phyloP scores from a whole-genome alignment of 1,140 invertebrate genomes.

The Gonioctena quinquepunctata region DNA sequence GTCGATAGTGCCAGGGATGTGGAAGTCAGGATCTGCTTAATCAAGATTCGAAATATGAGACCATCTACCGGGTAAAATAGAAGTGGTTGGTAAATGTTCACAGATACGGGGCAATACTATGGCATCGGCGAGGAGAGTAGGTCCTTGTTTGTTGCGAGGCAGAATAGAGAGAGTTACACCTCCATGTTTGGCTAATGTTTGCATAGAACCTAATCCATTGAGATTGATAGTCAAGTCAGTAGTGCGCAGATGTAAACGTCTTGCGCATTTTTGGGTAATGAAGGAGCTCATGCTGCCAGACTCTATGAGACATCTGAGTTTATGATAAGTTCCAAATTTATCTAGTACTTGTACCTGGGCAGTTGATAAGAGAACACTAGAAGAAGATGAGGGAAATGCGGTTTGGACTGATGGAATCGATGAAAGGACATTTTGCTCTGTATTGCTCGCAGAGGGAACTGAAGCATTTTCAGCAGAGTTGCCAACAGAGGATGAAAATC shows the following conservation, averaged over 20 bases:
- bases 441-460: no score
- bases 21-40: conserved; percentile 13
- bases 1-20: not conserved
- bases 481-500: no score
- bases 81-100: not conserved
- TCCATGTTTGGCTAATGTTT: no score
- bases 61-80: not conserved
- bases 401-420: no score
- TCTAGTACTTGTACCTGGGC: conserved; percentile 11
- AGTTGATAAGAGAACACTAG: conserved; percentile 29
- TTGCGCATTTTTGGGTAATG: no score
- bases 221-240: no score
- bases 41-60: not conserved
- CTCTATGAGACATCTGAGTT: conserved; percentile 17
- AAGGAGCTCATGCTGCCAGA: no score
- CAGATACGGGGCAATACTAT: not conserved
- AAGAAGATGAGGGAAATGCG: no score
- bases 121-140: not conserved
- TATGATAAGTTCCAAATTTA: not conserved
- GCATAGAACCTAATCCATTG: no score
- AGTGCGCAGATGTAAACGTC: no score
- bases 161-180: not conserved
- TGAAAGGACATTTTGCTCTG: no score
- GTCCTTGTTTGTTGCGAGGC: not conserved
- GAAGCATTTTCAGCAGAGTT: no score